These are phyloP conservation scores for Alcis repandata DNA, from an alignment of 2,888 invertebrate species.

Conservation along the genomic window DNA sequence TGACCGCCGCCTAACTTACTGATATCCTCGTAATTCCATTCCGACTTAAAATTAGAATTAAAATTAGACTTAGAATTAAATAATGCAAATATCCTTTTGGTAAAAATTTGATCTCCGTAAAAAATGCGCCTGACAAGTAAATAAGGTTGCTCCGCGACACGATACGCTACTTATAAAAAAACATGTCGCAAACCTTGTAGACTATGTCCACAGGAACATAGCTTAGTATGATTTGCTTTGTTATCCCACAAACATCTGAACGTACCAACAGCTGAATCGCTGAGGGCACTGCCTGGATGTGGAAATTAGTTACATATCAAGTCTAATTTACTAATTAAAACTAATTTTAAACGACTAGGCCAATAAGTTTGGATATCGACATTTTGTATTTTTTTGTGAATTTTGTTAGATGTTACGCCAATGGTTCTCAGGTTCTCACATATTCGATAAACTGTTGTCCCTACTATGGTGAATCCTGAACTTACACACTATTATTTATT, in stretches of 20 bases:
- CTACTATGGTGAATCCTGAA: too few relatives aligned
- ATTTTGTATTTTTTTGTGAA: too few relatives aligned
- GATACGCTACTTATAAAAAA: neutral
- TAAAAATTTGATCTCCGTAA: neutral
- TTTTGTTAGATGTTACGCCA: too few relatives aligned
- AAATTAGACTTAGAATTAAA: too few relatives aligned
- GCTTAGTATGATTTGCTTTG: conserved; percentile 64
- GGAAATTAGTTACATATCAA: conserved; percentile 51
- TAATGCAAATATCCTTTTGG: too few relatives aligned
- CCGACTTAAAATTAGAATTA: neutral
- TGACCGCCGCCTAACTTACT: conserved; percentile 2
- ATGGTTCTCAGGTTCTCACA: too few relatives aligned
- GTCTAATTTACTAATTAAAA: too few relatives aligned
- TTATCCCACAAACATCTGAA: conserved; percentile 80
- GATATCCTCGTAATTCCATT: neutral
- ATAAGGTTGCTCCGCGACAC: neutral
- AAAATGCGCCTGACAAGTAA: neutral
- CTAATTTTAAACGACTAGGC: too few relatives aligned
- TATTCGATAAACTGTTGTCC: too few relatives aligned
- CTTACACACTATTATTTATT: too few relatives aligned
- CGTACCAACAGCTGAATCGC: conserved; percentile 63
- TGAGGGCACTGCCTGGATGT: conserved; percentile 80
- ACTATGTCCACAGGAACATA: conserved; percentile 56
- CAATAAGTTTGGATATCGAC: too few relatives aligned
- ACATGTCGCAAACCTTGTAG: conserved; percentile 54